Evolutionary conservation across 2,888 invertebrate genomes (phyloP).

Genomic region (Sabatieria punctata): DNA sequence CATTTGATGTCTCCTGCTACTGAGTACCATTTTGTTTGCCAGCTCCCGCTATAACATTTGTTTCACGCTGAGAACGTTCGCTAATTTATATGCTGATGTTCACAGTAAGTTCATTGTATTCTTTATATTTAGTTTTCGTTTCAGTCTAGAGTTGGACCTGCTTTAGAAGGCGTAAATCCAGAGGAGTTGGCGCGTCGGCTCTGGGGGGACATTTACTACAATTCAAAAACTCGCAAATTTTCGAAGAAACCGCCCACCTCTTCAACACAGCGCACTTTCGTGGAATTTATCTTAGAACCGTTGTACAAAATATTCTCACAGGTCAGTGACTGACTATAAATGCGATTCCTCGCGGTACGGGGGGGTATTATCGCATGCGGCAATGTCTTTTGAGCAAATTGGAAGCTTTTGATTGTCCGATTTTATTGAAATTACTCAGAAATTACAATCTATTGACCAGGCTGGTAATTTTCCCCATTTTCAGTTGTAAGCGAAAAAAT

Average conservation of each 20-base stretch:
- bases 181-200: constrained; percentile 74
- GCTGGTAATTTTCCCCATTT: too few relatives aligned
- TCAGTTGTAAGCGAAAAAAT: too few relatives aligned
- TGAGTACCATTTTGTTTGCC: constrained; percentile 94
- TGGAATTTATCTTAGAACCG: constrained; percentile 94
- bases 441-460: too few relatives aligned
- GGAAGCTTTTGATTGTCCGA: too few relatives aligned
- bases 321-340: too few relatives aligned
- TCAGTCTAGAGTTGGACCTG: too few relatives aligned
- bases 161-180: constrained; percentile 50
- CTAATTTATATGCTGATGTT: constrained; percentile 63
- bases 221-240: constrained; percentile 79
- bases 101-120: constrained; percentile 24
- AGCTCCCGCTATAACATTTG: constrained; percentile 91
- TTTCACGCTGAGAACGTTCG: constrained; percentile 89
- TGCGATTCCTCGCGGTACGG: too few relatives aligned
- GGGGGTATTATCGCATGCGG: too few relatives aligned
- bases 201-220: constrained; percentile 97
- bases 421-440: too few relatives aligned
- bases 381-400: too few relatives aligned
- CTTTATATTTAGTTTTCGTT: background rate
- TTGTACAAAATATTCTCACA: constrained; percentile 95
- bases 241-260: constrained; percentile 80
- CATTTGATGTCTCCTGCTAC: constrained; percentile 53
- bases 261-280: constrained; percentile 82